Evolutionary conservation across 2,797 vertebrate genomes (phyloP), one percentile per base, ranked within the genome.

Genomic region (Tenualosa thibaudeaui): DNA sequence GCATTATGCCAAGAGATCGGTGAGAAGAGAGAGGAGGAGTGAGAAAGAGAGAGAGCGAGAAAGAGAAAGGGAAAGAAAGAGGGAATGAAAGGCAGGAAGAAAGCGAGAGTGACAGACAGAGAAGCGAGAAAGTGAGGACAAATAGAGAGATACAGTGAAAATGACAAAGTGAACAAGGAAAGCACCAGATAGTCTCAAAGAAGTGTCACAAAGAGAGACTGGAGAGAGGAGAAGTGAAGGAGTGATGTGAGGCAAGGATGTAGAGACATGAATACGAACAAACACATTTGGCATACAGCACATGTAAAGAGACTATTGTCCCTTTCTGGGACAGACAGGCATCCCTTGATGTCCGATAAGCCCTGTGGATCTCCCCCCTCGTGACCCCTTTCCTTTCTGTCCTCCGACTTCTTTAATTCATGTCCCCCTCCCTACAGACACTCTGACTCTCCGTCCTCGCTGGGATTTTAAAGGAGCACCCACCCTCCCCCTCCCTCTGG

Each of bases 221-320:
- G 10, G 91, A 90, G 91, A 85, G 86, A 26, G 8, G 90, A 90
- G 91, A 85, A 85, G 86, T 24, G 87, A 90, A 88, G 89, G 90
- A 78, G 81, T 49, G 49, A 75, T 31, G 50, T 81, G 78, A 58
- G 82, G 84, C 26, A 54, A 22, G 68, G 68, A 40, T n/a, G 81
- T 82, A 81, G 46, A 40, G 19, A 24, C 50, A 90, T 92, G 93
- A 90, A 93, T 84, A 68, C 31, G 40, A 89, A 94, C 90, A 90
- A 92, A 94, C 90, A 90, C 86, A 91, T 90, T 88, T 60, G 87
- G 85, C 89, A 89, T 65, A 87, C 91, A 56, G 19, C 19, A 8
- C 54, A 84, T 92, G 86, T 91, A 92, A 92, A 91, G 88, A 91
- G 87, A 86, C 85, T 89, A 91, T 92, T 90, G 89, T 93, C 91